Base-by-base conservation (phyloP, 1,140 invertebrate genomes). In the Caerostris extrusa region DNA sequence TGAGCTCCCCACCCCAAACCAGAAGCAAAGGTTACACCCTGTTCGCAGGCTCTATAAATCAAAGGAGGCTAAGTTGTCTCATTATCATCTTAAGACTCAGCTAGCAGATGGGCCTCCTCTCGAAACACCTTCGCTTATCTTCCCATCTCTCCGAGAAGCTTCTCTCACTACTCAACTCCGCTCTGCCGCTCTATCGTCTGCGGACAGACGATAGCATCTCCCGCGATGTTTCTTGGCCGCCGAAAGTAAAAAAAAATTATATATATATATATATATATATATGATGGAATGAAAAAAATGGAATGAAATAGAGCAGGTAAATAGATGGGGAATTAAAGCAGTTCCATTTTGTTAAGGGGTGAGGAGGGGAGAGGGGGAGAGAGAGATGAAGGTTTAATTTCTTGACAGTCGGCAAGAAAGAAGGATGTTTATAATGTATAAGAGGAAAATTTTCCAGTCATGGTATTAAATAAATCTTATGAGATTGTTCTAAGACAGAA, bases 11-110 rank as follows among this genome's bases (percentile, higher is more conserved):
- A 67, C 64, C 50, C 87, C 61, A 64, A 55, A 83, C 90, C 90
- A 91, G 90, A 91, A 91, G 90, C 90, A 91, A 64, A 91, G 90
- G 90, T 91, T 91, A 91, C 90, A 91, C 90, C 90, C 90, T 61
- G 90, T 57, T 77, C 57, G 34, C 53, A 6, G 77, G 90, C 58
- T 83, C 90, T 91, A 91, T 91, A 91, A 91, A 91, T 91, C 90
- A 91, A 91, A 83, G 55, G 90, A 91, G 90, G 69, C 90, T 64
- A 91, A 83, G 90, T 91, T 91, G 90, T 91, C 90, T 91, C 90
- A 91, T 91, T 91, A 91, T 91, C 90, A 91, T 91, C 90, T 91
- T 64, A 91, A 91, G 90, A 91, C 90, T 64, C 56, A 57, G 90
- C 71, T 77, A 58, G 50, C 50, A 83, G 90, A 77, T 82, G 90